A percentile compares a stretch with the other conserved stretches of the same genome.
These are phyloP conservation scores for Diploscapter pachys DNA, from an alignment of 1,140 invertebrate genomes.

Conservation along the genomic window DNA sequence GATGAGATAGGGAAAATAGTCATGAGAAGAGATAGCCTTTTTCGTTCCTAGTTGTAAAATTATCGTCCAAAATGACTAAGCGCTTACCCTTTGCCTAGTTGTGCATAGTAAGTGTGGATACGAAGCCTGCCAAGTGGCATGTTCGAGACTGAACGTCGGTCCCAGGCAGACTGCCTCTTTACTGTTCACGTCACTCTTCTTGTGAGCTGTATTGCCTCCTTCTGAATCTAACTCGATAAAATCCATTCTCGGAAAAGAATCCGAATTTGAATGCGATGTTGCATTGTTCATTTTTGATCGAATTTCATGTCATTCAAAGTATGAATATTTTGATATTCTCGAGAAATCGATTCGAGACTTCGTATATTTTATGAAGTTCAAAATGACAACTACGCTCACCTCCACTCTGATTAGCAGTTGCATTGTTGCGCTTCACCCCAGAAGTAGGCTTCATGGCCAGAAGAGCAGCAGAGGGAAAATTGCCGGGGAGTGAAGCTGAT, in stretches of 20 bases:
- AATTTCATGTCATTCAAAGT: neutral
- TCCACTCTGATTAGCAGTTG: slow-evolving; percentile 28
- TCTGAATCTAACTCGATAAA: slow-evolving; percentile 17
- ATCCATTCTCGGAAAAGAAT: neutral
- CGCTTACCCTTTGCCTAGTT: slow-evolving; percentile 35
- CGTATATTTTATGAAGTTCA: no score
- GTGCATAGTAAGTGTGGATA: slow-evolving; percentile 40
- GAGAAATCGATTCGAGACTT: no score
- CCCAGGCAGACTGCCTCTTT: slow-evolving; percentile 28
- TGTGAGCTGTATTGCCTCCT: slow-evolving; percentile 40
- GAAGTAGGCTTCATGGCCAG: slow-evolving; percentile 40
- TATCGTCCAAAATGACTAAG: neutral
- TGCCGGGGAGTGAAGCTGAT: neutral
- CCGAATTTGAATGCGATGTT: no score
- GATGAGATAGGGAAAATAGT: no score
- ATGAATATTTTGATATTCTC: no score
- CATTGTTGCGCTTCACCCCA: slow-evolving; percentile 41
- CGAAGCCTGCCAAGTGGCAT: slow-evolving; percentile 28
- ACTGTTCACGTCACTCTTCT: slow-evolving; percentile 42
- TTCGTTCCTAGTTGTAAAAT: no score
- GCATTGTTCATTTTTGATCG: neutral
- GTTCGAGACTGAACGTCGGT: slow-evolving; percentile 26
- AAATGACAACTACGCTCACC: neutral
- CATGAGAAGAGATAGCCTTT: no score
- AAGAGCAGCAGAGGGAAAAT: slow-evolving; percentile 35